Percentiles rank a stretch among this genome's conserved stretches.
These are phyloP conservation scores for Zootoca vivipara DNA, from an alignment of 2,113 vertebrate genomes.

Conservation along the genomic window DNA sequence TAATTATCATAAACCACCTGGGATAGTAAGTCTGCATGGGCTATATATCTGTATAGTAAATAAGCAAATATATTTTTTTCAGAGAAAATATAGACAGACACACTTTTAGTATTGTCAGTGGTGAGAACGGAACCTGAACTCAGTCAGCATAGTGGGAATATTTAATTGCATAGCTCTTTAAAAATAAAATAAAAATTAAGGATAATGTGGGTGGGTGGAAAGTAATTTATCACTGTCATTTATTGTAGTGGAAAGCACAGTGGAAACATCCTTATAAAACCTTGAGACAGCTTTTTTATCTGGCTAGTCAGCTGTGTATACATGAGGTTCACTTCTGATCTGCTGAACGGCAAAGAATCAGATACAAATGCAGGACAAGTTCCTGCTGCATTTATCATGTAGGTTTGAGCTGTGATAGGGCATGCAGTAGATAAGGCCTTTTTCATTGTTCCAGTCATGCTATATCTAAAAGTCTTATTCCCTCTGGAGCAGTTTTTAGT, in stretches of 20 bases:
- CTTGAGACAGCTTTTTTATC: not conserved
- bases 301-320: not conserved
- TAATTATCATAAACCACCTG: no score
- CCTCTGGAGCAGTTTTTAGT: constrained; percentile 5
- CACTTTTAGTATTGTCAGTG: not conserved
- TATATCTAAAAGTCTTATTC: not conserved
- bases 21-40: no score
- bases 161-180: not conserved
- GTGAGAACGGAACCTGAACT: not conserved
- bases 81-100: no score
- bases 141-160: not conserved
- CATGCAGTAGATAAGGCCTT: not conserved
- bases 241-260: not conserved
- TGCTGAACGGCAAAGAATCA: not conserved
- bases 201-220: not conserved
- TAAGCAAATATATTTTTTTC: no score
- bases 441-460: constrained; percentile 9
- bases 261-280: not conserved
- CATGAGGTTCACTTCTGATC: not conserved
- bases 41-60: no score
- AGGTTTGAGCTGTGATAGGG: not conserved
- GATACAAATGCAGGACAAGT: not conserved
- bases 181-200: not conserved
- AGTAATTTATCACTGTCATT: not conserved
- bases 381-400: not conserved